Evolutionary conservation across 2,113 vertebrate species (phyloP), one percentile per base, ranked within the genome.

Genomic region (Bombycilla garrulus): DNA sequence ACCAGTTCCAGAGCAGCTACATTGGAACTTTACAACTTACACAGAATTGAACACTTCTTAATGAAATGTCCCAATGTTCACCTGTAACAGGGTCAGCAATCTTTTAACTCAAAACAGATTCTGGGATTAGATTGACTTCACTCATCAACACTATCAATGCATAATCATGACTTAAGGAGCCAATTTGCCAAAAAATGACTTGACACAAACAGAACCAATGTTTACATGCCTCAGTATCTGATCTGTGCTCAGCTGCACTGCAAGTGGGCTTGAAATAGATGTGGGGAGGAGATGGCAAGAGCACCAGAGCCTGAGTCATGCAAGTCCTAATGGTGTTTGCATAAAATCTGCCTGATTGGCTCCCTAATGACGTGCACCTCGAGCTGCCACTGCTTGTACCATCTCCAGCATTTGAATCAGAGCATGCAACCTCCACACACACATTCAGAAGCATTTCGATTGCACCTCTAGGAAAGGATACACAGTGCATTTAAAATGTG

Each of bases 101-200:
- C 42, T 78, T 72, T 45, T 56, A 57, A 54, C n/a, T 72, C 38
- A 33, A 23, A 83, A n/a, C 17, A 6, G 11, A 45, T 33, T 85
- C 81, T 31, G 40, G 67, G n/a, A 45, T 53, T 64, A 58, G 36
- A 60, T 38, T 74, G 64, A 58, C 69, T 51, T 11, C 18, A 67
- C 29, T 24, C n/a, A 58, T 56, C 91, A 60, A 38, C 33, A 13
- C 26, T 21, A 61, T 31, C 81, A 66, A 64, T 60, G 35, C 45
- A 64, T 23, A 76, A 65, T 38, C 91, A 44, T 0, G 3, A 28
- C 1, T 81, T 60, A n/a, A 3, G 24, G 77, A 89, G 81, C 29
- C 40, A 79, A 33, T 48, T 79, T 71, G 21, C 81, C 79, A 70
- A 94, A 88, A 89, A 89, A 62, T 56, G 62, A 51, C 82, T 94